Evolutionary conservation across 2,113 vertebrate species (phyloP), one percentile per base, ranked within the genome.

Genomic region (Entomyzon cyanotis): DNA sequence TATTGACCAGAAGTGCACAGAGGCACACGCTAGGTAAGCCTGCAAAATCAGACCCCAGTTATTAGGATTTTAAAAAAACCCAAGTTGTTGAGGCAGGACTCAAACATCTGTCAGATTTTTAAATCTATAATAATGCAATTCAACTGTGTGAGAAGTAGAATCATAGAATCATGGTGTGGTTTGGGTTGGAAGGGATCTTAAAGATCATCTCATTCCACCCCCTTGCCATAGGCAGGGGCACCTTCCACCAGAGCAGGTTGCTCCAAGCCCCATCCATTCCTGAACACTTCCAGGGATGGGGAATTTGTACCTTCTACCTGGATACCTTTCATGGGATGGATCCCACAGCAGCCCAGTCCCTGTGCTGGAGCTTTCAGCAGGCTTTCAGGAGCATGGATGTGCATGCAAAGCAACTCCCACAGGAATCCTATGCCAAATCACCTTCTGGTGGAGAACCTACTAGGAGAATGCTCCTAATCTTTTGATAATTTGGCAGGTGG

Each of bases 401-500:
- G 92, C 49, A 49, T 37, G 79, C 64, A 86, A 52, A 80, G 68
- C 79, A 86, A 49, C 20, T 86, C 42, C 42, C 53, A 24, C 3
- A 25, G 74, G 35, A 82, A 52, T 68, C 46, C 56, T 76, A 4
- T 17, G 63, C 9, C 41, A 83, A 30, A 28, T 67, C 30, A 7
- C 41, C 10, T 3, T 68, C 56, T 60, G 35, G 35, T 63, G 59
- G 42, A 83, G 41, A 79, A 31, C 14, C 47, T 78, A 5, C 27
- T 64, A 75, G 52, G 83, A 64, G 70, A 92, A 73, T 7, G 0
- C 39, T 80, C 15, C 31, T 46, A 12, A 17, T 19, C 69, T 47
- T 41, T 47, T 30, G 89, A 7, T 76, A 5, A 60, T 79, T 78
- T 89, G 33, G 80, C 97, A 99, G 99, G 74, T 99, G 99, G 99